Evolutionary conservation across 1,140 invertebrate species (phyloP).

Genomic region (Drosophila eugracilis): DNA sequence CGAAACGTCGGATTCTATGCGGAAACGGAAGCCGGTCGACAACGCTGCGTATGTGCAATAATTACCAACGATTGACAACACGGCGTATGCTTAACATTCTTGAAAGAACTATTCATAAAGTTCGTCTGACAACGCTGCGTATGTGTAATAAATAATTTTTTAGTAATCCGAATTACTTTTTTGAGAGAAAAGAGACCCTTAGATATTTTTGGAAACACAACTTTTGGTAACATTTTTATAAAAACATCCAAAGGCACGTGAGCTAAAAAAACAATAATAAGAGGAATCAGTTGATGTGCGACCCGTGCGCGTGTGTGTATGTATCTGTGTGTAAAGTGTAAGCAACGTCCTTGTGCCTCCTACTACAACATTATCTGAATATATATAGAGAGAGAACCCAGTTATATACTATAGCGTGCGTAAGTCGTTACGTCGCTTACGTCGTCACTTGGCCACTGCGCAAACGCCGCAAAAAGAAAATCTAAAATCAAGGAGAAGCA

Average conservation of each 20-base stretch:
- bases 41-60: constrained; percentile 52
- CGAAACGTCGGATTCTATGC: constrained; percentile 37
- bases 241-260: constrained; percentile 15
- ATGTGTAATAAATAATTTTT: background rate
- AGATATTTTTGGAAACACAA: constrained; percentile 12
- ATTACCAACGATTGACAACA: constrained; percentile 6
- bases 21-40: constrained; percentile 75
- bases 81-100: constrained; percentile 17
- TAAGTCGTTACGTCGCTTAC: constrained; percentile 79
- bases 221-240: constrained; percentile 26
- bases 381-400: constrained; percentile 26
- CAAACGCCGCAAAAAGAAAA: constrained; percentile 55
- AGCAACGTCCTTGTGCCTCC: constrained; percentile 71
- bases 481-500: constrained; percentile 15
- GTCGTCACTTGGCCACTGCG: constrained; percentile 60
- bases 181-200: background rate
- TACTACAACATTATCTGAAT: constrained; percentile 28
- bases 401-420: constrained; percentile 55
- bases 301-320: constrained; percentile 6
- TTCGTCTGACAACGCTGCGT: background rate
- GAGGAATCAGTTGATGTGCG: constrained; percentile 10
- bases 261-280: constrained; percentile 24
- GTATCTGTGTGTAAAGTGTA: constrained; percentile 40
- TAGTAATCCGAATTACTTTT: constrained; percentile 6
- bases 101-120: background rate